Conservation (phyloP, 1,140 invertebrate species). For the Leptonema lineaticorne region DNA sequence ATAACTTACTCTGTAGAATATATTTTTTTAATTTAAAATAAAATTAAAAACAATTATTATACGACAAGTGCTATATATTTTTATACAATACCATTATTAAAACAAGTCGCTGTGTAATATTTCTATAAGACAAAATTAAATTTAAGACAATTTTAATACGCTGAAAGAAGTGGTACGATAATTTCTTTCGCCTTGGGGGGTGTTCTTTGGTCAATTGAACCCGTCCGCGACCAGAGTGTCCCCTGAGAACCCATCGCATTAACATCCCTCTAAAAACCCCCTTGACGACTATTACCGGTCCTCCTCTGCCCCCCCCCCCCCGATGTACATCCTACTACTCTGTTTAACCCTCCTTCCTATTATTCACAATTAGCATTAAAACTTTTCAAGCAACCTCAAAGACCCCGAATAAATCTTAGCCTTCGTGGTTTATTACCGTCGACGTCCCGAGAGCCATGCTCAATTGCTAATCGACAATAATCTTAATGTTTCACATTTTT, state of each 20-base stretch:
- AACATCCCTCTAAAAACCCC: no score
- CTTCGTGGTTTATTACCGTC: neutral
- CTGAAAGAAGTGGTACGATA: neutral
- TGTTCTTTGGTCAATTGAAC: neutral
- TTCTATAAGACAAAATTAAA: no score
- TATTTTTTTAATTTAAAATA: no score
- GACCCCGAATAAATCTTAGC: conserved; percentile 8
- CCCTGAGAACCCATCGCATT: neutral
- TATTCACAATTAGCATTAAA: conserved; percentile 31
- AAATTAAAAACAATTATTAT: no score
- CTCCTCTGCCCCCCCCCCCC: conserved; percentile 8
- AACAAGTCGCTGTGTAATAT: no score
- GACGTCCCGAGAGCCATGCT: neutral
- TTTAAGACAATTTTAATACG: neutral
- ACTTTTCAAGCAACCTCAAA: conserved; percentile 20
- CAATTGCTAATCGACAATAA: conserved; percentile 3
- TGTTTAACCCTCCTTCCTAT: neutral
- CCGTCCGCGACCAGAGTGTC: conserved; percentile 2
- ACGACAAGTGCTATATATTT: no score
- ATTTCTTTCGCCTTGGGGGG: neutral
- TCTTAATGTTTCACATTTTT: neutral
- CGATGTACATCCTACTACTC: neutral
- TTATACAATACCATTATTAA: no score
- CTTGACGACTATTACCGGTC: no score
- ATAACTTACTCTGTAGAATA: no score